Evolutionary conservation across 64 coral and sea anemone species (phyloP).

Genomic region (Pocillopora verrucosa): DNA sequence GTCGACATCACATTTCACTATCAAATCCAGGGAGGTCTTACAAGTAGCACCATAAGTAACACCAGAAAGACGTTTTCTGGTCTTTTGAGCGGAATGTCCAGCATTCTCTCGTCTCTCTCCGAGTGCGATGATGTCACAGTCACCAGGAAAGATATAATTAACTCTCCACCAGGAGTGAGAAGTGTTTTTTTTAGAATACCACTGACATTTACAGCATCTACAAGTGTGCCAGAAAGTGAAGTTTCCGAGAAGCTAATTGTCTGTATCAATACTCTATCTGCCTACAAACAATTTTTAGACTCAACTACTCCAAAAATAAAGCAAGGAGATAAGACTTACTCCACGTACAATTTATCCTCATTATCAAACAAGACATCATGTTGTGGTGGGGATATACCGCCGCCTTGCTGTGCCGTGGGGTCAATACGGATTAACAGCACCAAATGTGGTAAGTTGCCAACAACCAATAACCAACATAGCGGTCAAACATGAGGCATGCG

Average conservation of each 20-base stretch:
- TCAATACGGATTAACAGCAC: slow-evolving; percentile 1
- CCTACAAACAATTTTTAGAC: not conserved
- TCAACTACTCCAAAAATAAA: not conserved
- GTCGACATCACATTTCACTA: slow-evolving; percentile 21
- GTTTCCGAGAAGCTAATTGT: not conserved
- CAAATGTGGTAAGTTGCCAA: slow-evolving; percentile 17
- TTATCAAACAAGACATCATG: slow-evolving; percentile 2
- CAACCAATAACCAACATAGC: no score
- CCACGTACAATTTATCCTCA: not conserved
- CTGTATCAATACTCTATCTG: not conserved
- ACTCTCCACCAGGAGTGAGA: not conserved
- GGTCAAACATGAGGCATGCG: no score
- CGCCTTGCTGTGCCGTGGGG: slow-evolving; percentile 37
- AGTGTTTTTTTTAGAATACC: slow-evolving; percentile 31
- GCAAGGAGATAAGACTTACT: not conserved
- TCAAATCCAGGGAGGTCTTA: slow-evolving; percentile 5
- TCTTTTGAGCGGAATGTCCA: not conserved
- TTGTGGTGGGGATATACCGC: slow-evolving; percentile 31
- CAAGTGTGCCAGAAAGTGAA: not conserved
- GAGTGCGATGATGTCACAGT: not conserved
- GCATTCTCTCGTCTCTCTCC: not conserved
- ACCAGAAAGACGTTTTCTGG: not conserved
- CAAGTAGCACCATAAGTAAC: not conserved
- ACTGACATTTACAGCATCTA: not conserved
- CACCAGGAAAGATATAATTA: not conserved